Evolutionary conservation across 2,888 invertebrate genomes (phyloP), one percentile per base, ranked within the genome.

Genomic region (Plutella xylostella): DNA sequence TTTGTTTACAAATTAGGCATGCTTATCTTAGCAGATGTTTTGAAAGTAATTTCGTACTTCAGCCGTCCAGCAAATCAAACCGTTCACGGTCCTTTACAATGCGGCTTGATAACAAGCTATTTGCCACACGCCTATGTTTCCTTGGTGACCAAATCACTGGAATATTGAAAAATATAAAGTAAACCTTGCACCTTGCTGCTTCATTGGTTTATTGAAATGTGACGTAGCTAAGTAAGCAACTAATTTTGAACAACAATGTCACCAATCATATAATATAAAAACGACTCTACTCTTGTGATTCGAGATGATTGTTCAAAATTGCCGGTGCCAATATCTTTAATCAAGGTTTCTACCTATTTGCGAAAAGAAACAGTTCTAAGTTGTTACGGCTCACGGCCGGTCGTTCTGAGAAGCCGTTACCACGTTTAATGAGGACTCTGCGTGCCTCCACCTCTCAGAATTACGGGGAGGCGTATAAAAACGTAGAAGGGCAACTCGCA

Each of bases 11-110:
- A n/a, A n/a, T n/a, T n/a, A 28, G 28, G 28, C 28, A 28, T 28
- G 28, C n/a, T 28, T n/a, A n/a, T 2, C 28, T 28, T 9, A 9
- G n/a, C 9, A 28, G 28, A 12, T 12, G 28, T 28, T n/a, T 28
- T 28, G 55, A 72, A 78, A 79, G 77, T 78, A 80, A 82, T 82
- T 82, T 82, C 66, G 71, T 74, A 74, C 73, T 78, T 74, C 77
- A 76, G 64, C 71, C 74, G 75, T 74, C 71, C 74, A 72, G 74
- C 72, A 77, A 82, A 82, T 80, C 78, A 74, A 79, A 76, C 79
- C 72, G 71, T 80, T 76, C 72, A 79, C 77, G 80, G 75, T 78
- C 63, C 72, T 73, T n/a, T 72, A 65, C 65, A 61, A 56, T 59
- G 63, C 72, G 37, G 9, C 19, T 37, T 28, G 80, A 79, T 82